Conservation (phyloP, 2,113 vertebrate species). For the Synodontis membranacea region DNA sequence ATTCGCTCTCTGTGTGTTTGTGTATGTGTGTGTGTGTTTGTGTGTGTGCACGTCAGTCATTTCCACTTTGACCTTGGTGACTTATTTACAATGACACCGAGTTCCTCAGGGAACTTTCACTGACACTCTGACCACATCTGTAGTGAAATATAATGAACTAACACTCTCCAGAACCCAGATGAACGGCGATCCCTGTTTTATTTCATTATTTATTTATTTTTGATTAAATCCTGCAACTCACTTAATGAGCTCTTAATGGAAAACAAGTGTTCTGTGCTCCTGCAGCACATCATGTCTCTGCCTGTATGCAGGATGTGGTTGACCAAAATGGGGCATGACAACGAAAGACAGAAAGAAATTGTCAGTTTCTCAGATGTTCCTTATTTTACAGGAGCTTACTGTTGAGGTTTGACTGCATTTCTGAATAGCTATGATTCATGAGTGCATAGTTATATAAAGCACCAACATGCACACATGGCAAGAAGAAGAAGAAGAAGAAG, state of each 20-base stretch:
- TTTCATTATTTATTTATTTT: neutral
- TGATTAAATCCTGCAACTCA: neutral
- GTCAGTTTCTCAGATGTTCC: conserved; percentile 13
- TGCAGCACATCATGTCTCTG: conserved; percentile 59
- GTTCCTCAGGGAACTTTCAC: conserved; percentile 5
- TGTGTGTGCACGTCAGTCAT: neutral
- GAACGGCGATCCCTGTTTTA: neutral
- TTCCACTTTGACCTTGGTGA: neutral
- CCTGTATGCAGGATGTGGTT: conserved; percentile 77
- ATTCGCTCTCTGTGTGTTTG: neutral
- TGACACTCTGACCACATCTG: neutral
- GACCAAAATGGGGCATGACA: conserved; percentile 64
- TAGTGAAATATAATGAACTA: neutral
- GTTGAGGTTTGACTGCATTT: neutral
- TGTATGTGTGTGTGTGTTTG: neutral
- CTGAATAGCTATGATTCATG: neutral
- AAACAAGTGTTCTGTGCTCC: conserved; percentile 44
- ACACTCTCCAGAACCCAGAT: neutral
- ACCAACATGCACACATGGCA: neutral
- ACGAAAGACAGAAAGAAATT: conserved; percentile 38
- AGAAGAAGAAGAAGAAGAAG: neutral
- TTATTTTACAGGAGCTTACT: neutral
- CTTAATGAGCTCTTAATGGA: neutral
- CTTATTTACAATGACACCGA: neutral
- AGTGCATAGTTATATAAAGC: neutral